These are phyloP conservation scores for Cheilosia pagana DNA, from an alignment of 2,888 invertebrate species.

Conservation along the genomic window DNA sequence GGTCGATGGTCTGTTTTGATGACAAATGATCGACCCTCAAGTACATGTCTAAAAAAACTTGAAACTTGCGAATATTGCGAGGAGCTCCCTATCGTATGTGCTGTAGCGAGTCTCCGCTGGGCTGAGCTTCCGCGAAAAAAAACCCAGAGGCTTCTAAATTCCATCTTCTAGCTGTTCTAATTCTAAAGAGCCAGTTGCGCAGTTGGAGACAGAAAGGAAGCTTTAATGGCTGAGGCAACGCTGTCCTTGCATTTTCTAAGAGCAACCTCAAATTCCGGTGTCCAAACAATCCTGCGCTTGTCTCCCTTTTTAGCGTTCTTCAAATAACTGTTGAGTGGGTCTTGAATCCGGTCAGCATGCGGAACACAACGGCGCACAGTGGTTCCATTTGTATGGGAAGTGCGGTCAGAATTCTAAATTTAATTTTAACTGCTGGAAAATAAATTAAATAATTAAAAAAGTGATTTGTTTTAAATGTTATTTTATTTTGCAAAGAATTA, in stretches of 20 bases:
- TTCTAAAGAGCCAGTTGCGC: constrained; percentile 7
- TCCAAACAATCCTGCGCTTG: constrained; percentile 2
- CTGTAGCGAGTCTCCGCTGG: constrained; percentile 12
- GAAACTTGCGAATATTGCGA: constrained; percentile 1
- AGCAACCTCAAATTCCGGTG: neutral
- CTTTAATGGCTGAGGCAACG: neutral
- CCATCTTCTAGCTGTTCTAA: neutral
- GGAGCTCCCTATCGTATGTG: constrained; percentile 28
- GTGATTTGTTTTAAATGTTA: too few species aligned
- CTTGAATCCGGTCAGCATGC: neutral
- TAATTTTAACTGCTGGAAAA: too few species aligned
- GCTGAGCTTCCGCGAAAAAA: constrained; percentile 24
- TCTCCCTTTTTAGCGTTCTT: constrained; percentile 6
- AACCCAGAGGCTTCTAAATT: constrained; percentile 20
- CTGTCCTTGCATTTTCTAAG: constrained; percentile 3
- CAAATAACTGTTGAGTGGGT: neutral
- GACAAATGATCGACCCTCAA: constrained; percentile 6
- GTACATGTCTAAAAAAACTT: constrained; percentile 19
- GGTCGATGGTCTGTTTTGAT: constrained; percentile 14
- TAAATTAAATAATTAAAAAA: too few species aligned
- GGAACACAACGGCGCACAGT: constrained; percentile 3
- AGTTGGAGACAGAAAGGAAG: constrained; percentile 13
- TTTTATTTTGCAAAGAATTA: too few species aligned
- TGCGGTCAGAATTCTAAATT: too few species aligned
- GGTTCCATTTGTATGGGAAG: too few species aligned